Percentiles rank a stretch among this genome's conserved stretches.
Evolutionary conservation across 2,113 vertebrate genomes (phyloP).

Genomic region (Tachuris rubrigastra): DNA sequence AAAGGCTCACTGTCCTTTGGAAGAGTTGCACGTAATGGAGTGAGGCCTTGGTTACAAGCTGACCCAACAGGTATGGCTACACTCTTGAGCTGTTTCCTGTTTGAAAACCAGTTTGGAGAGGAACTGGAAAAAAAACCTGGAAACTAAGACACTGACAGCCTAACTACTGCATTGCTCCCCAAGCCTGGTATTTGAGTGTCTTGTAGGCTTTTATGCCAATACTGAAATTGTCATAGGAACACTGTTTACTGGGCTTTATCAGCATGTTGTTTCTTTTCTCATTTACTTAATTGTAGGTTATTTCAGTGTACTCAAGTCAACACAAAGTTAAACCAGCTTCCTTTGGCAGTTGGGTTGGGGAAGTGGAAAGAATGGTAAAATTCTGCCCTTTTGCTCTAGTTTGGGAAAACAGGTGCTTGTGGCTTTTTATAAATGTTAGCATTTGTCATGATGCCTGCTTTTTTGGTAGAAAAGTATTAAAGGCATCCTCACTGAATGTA

Average conservation of each 20-base stretch:
- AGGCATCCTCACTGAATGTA: neutral
- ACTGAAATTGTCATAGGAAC: neutral
- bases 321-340: neutral
- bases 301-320: rapidly evolving
- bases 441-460: neutral
- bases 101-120: neutral
- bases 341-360: neutral
- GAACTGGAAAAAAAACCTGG: neutral
- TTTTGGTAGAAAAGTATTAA: neutral
- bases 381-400: neutral
- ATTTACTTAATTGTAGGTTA: neutral
- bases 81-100: neutral
- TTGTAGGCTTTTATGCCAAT: rapidly evolving
- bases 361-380: neutral
- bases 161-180: neutral
- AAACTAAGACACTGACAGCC: rapidly evolving
- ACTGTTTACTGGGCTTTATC: neutral
- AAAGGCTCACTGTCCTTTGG: neutral
- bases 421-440: neutral
- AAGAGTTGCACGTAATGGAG: neutral
- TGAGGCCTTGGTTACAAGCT: neutral
- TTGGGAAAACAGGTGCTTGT: neutral
- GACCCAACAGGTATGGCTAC: neutral
- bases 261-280: neutral
- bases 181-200: neutral